A percentile compares a stretch with the other conserved stretches of the same genome.
Conservation (phyloP, 2,113 vertebrate genomes). For the Ptyas mucosa region DNA sequence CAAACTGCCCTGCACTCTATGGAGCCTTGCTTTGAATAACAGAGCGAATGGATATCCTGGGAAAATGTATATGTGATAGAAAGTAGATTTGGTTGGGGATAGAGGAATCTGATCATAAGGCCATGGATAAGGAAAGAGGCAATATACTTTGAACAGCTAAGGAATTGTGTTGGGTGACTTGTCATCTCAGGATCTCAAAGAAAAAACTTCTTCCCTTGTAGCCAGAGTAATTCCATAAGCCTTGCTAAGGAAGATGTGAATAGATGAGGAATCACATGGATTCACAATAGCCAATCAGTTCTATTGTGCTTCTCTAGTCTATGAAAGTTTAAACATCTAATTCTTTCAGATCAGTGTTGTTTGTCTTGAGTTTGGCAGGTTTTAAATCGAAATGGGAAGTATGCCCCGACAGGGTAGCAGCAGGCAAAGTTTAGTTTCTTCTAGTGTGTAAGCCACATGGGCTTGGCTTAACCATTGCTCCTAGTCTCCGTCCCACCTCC, state of each 20-base stretch:
- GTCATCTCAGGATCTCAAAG: neutral
- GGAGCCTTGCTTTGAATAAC: neutral
- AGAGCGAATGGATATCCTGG: neutral
- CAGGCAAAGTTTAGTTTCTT: conserved; percentile 2
- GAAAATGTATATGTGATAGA: neutral
- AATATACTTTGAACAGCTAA: neutral
- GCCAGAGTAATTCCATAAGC: neutral
- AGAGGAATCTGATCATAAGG: neutral
- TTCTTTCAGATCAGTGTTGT: conserved; percentile 1
- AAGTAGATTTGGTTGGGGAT: neutral
- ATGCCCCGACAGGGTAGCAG: neutral
- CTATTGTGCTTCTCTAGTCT: neutral
- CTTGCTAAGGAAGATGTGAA: neutral
- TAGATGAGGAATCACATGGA: conserved; percentile 7
- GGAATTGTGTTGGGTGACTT: neutral
- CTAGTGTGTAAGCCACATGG: neutral
- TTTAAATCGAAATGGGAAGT: neutral
- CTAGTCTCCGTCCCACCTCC: neutral
- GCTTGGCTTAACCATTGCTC: neutral
- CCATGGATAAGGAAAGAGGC: neutral
- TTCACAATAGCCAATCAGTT: neutral
- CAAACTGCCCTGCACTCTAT: neutral
- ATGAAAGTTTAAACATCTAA: neutral
- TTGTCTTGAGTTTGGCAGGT: neutral
- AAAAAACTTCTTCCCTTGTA: neutral